Evolutionary conservation across 2,888 invertebrate genomes (phyloP), one percentile per base, ranked within the genome.

Genomic region (Luffia ferchaultella): DNA sequence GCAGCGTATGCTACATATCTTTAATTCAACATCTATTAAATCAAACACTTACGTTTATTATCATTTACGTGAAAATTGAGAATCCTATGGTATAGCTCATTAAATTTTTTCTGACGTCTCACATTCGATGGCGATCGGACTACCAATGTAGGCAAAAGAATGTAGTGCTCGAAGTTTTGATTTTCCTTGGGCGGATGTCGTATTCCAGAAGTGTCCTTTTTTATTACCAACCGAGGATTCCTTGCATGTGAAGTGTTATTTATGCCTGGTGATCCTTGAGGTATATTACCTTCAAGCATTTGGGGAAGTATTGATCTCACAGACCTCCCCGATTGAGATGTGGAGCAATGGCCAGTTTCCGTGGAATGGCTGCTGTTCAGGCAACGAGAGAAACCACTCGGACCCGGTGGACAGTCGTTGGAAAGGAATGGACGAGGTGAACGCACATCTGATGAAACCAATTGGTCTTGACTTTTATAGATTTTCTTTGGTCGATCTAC

Each of bases 71-170:
- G 75, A 20, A 66, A 62, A 52, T 76, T 75, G 15, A 80, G 58
- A 54, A 83, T 78, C 44, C 74, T 72, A 57, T 79, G 80, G 55
- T 83, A 83, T 5, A 83, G 59, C 60, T 78, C 78, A 55, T 76
- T 79, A 50, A 82, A 83, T 57, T 76, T 79, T 57, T 75, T 82
- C 53, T 82, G 80, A 1, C 82, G 67, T 53, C 71, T 75, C 54
- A 83, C 63, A 58, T 80, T 82, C 15, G 83, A 80, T 16, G 80
- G 76, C 2, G 83, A 77, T 16, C 77, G 70, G 1, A 79, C 71
- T 1, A 82, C 82, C 46, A 82, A 61, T 5, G 83, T 80, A 2
- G 82, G 82, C 30, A 83, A 58, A 18, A 83, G 55, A 54, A 83
- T 79, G 54, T 68, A 80, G 60, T 76, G 78, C 52, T 82, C 78